Evolutionary conservation across 2,797 vertebrate genomes (phyloP), one percentile per base, ranked within the genome.

Genomic region (Clarias laeviceps): DNA sequence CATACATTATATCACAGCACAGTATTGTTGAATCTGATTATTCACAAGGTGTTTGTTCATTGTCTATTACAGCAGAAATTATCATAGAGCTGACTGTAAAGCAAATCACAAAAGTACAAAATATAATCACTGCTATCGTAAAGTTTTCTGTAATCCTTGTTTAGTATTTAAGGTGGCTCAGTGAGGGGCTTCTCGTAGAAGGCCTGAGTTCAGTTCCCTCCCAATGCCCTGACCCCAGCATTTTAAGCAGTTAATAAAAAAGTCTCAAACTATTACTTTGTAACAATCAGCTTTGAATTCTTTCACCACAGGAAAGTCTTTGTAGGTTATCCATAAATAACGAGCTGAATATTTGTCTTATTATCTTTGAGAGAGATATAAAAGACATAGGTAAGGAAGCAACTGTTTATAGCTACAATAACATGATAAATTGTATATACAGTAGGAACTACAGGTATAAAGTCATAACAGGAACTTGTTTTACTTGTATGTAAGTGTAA

Each of bases 401-500:
- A 56, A 56, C 14, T 74, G 14, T 74, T 4, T 74, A 74, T 54
- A 54, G n/a, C 50, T 74, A 74, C 45, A 74, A n/a, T 73, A n/a
- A 6, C 5, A 3, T 45, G 20, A 70, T 70, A 0, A 40, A 4
- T 3, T 70, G 22, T 24, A 70, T 45, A 20, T 54, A n/a, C n/a
- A n/a, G n/a, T n/a, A 15, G 14, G 0, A 40, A 40, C 34, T 73
- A n/a, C 40, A 73, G 11, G 70, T 45, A 72, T 72, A 45, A 74
- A 27, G 22, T 54, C 24, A 54, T 54, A 17, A 54, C 40, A 74
- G 45, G 24, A 54, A 54, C 45, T 40, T 11, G 68, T 14, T 70
- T 40, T 24, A 70, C 8, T 9, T 37, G 66, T 72, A 2, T 69
- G 32, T 70, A 45, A 24, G 20, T 45, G 20, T 70, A 70, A 70